Percentiles rank a stretch among this genome's conserved stretches.
phyloP scores from a whole-genome alignment of 92 coral and sea anemone species.

The Siderastrea siderea region DNA sequence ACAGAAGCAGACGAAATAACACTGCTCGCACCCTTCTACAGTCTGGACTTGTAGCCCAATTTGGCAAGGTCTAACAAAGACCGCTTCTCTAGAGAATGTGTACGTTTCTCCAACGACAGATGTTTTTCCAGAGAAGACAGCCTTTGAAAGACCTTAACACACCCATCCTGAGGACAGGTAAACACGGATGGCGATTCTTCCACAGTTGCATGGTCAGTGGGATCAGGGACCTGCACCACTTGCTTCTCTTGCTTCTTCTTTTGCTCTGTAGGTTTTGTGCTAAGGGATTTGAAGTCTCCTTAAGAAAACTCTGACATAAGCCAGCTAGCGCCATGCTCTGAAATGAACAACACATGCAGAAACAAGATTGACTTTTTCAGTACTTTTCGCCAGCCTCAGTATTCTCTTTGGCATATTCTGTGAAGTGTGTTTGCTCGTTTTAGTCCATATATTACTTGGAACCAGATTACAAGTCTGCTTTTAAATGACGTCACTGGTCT shows the following conservation, averaged over 20 bases:
- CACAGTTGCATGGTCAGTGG: neutral
- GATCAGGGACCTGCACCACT: neutral
- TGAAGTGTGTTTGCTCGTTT: constrained; percentile 12
- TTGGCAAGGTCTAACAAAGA: constrained; percentile 57
- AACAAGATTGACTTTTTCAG: neutral
- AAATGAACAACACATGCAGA: neutral
- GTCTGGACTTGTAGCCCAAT: constrained; percentile 39
- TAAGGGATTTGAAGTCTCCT: constrained; percentile 27
- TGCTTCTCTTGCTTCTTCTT: neutral
- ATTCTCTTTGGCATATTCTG: neutral
- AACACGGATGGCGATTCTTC: constrained; percentile 22
- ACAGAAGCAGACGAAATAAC: neutral
- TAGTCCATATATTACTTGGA: constrained; percentile 8
- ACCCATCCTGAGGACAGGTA: too few relatives aligned
- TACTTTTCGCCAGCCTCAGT: neutral
- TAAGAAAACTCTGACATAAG: constrained; percentile 20
- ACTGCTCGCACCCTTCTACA: constrained; percentile 20
- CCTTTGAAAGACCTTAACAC: constrained; percentile 51
- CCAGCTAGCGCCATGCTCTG: constrained; percentile 7
- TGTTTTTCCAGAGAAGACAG: constrained; percentile 42
- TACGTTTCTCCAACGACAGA: constrained; percentile 40
- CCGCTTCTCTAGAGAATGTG: constrained; percentile 40
- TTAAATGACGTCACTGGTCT: constrained; percentile 16
- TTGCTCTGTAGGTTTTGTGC: neutral
- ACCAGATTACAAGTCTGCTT: constrained; percentile 15